Percentiles rank a stretch among this genome's conserved stretches.
Evolutionary conservation across 2,113 vertebrate genomes (phyloP).

Genomic region (Chlamydotis undulata): DNA sequence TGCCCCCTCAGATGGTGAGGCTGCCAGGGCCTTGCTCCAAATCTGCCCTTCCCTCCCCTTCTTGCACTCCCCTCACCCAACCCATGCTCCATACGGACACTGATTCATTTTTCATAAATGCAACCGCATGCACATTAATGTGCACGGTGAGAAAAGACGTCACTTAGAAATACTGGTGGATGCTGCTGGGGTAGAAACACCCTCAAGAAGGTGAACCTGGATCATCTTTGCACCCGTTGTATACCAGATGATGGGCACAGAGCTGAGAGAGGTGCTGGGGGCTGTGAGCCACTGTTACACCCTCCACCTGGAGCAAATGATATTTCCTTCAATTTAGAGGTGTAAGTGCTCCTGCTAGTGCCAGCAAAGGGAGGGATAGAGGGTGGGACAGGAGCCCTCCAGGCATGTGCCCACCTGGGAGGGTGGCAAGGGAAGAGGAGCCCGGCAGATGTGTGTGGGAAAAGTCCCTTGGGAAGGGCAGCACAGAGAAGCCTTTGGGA

Average conservation of each 20-base stretch:
- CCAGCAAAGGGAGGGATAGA: not conserved
- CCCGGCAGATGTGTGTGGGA: accelerated
- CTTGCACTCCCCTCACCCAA: not conserved
- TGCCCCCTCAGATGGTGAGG: not conserved
- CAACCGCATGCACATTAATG: accelerated
- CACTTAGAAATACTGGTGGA: not conserved
- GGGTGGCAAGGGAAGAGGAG: not conserved
- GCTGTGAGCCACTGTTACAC: not conserved
- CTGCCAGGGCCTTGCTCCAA: not conserved
- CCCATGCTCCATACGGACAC: accelerated
- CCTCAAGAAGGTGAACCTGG: not conserved
- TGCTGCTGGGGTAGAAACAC: not conserved
- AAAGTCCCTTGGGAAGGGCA: not conserved
- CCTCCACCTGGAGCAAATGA: not conserved
- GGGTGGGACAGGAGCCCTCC: not conserved
- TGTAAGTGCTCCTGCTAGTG: not conserved
- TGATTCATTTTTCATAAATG: not conserved
- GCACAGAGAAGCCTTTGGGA: not conserved
- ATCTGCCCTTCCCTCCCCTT: not conserved
- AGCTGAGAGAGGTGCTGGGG: not conserved
- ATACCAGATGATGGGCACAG: not conserved
- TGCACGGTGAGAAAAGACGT: not conserved
- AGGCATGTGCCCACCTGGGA: not conserved
- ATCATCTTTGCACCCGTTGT: accelerated
- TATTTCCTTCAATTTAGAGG: not conserved